Evolutionary conservation across 2,797 vertebrate species (phyloP).

Genomic region (Trachurus trachurus): DNA sequence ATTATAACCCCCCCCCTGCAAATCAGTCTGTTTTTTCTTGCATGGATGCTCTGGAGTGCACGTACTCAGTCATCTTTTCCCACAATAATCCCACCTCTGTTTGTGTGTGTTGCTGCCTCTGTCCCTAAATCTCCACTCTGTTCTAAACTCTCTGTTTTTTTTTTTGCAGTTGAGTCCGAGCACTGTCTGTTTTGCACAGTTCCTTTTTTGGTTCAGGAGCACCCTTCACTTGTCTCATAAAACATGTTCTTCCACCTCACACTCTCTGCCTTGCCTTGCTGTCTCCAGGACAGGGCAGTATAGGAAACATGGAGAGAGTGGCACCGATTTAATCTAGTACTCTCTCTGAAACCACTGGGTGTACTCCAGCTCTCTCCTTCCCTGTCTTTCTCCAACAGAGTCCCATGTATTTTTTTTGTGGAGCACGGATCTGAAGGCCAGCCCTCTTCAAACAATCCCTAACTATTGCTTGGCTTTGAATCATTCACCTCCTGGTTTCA

Average conservation of each 20-base stretch:
- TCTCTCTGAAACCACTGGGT: slow-evolving; percentile 37
- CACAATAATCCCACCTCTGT: slow-evolving; percentile 18
- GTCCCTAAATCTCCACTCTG: slow-evolving; percentile 1
- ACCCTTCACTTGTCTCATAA: slow-evolving; percentile 32
- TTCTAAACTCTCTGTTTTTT: slow-evolving; percentile 17
- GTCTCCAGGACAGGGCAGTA: slow-evolving; percentile 25
- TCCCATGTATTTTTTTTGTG: slow-evolving; percentile 12
- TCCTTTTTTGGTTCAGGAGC: slow-evolving; percentile 26
- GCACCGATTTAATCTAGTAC: slow-evolving; percentile 47
- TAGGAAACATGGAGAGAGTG: slow-evolving; percentile 35
- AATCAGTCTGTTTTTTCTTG: slow-evolving; percentile 35
- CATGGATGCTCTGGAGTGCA: slow-evolving; percentile 30
- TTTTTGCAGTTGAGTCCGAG: neutral
- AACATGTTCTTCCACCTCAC: slow-evolving; percentile 39
- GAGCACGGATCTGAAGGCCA: slow-evolving; percentile 21
- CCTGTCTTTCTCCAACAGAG: slow-evolving; percentile 12
- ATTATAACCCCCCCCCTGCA: too few relatives aligned
- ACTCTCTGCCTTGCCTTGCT: slow-evolving; percentile 1
- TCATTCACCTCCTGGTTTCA: slow-evolving; percentile 36
- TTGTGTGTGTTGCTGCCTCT: slow-evolving; percentile 30
- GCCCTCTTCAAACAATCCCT: slow-evolving; percentile 39
- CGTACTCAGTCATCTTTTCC: slow-evolving; percentile 6
- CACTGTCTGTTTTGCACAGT: neutral
- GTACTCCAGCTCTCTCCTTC: slow-evolving; percentile 5
- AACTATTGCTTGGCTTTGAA: slow-evolving; percentile 43